phyloP scores from a whole-genome alignment of 2,113 vertebrate species.

The Poeciliopsis turrubarensis region DNA sequence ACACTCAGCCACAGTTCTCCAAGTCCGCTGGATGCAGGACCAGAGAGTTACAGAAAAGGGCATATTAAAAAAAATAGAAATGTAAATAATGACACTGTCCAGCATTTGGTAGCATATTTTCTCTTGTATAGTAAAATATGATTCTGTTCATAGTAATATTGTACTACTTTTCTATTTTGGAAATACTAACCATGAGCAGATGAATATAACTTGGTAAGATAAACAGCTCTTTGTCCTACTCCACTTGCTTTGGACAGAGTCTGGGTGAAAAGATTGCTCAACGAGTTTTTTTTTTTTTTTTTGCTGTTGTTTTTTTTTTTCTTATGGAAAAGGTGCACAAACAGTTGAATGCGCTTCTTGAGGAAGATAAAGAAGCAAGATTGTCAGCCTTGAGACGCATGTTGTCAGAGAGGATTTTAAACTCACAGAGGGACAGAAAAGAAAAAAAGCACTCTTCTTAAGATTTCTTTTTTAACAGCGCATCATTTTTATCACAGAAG shows the following conservation, averaged over 20 bases:
- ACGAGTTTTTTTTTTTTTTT: too few relatives aligned
- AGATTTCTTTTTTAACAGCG: constrained; percentile 5
- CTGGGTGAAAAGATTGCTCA: too few relatives aligned
- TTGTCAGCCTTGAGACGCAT: constrained; percentile 24
- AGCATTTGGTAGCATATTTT: background rate
- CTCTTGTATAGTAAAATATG: background rate
- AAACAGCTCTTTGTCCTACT: too few relatives aligned
- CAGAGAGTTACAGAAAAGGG: background rate
- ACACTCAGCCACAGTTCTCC: constrained; percentile 18
- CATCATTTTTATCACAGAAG: background rate
- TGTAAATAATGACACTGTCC: background rate
- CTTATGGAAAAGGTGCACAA: constrained; percentile 30
- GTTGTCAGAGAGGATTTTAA: constrained; percentile 50
- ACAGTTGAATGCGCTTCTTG: constrained; percentile 27
- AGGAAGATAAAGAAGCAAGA: constrained; percentile 18
- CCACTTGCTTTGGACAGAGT: too few relatives aligned
- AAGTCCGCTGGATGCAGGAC: constrained; percentile 17
- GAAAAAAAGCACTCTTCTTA: background rate
- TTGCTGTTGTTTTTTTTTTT: background rate
- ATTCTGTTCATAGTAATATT: background rate
- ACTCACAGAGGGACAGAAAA: constrained; percentile 30
- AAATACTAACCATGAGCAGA: background rate
- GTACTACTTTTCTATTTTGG: background rate
- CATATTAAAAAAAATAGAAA: background rate
- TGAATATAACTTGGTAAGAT: background rate